Evolutionary conservation across 2,113 vertebrate genomes (phyloP).

Genomic region (Gymnorhina tibicen): DNA sequence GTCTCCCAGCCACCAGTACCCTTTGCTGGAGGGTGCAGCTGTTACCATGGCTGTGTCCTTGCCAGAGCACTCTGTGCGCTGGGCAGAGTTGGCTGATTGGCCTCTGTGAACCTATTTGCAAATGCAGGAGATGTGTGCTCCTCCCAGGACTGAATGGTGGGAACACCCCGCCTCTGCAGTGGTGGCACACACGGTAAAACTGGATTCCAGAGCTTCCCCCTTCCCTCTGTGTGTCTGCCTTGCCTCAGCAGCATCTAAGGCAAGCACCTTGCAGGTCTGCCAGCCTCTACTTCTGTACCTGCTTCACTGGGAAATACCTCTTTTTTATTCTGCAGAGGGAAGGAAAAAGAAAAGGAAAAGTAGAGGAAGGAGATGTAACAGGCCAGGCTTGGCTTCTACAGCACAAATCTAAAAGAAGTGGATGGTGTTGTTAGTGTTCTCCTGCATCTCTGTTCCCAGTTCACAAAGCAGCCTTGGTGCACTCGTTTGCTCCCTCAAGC

Average conservation of each 20-base stretch:
- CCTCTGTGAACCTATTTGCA: slow-evolving; percentile 21
- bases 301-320: background rate
- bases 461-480: background rate
- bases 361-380: background rate
- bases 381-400: background rate
- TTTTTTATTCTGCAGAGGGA: background rate
- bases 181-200: background rate
- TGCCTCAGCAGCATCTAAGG: background rate
- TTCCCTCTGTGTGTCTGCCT: background rate
- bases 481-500: background rate
- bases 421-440: background rate
- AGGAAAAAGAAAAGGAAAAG: background rate
- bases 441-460: background rate
- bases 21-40: background rate
- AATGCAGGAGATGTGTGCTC: slow-evolving; percentile 9
- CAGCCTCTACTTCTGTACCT: background rate
- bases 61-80: background rate
- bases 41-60: background rate
- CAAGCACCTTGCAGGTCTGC: background rate
- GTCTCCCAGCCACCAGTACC: background rate
- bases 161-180: background rate
- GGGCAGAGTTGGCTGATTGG: background rate
- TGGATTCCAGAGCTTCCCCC: background rate
- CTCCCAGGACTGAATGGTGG: background rate
- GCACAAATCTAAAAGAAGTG: background rate